Evolutionary conservation across 2,113 vertebrate species (phyloP), one percentile per base, ranked within the genome.

Genomic region (Fregetta grallaria): DNA sequence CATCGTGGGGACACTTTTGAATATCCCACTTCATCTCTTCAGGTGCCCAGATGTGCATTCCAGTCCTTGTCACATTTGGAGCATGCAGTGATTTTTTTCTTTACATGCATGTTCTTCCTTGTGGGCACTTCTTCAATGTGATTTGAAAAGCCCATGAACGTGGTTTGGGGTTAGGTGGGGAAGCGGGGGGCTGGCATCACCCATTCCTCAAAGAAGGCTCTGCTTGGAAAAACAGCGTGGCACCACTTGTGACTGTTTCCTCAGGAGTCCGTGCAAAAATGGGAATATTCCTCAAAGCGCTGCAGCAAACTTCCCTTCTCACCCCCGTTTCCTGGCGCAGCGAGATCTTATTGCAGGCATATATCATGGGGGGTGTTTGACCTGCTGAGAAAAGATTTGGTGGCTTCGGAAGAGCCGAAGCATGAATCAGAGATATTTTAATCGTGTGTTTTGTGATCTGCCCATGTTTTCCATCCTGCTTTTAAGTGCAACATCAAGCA

Each of bases 251-350:
- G 88, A 74, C 92, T 74, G 27, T 66, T 81, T 14, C 52, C 14
- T 74, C 42, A 40, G 71, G 93, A 89, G 68, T 76, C 74, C 30
- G 12, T 34, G 70, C 78, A 78, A 66, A 76, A 94, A 49, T 19
- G 77, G 65, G 90, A 94, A 50, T 83, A 49, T 94, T 92, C 91
- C 93, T 95, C 88, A 86, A 50, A 86, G 92, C 7, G 15, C 65
- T 63, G 75, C 80, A 82, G 90, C 82, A 70, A 45, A 18, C 66
- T 13, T 66, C 59, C 47, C 72, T 50, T 52, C 59, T 63, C 49
- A 3, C 26, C 42, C 71, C n/a, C 4, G 0, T 73, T 73, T 3
- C 62, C 59, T 27, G 26, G 20, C 3, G 1, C 58, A 59, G 63
- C 45, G 13, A 61, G 82, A 5, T 52, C 76, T 67, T 38, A 15